Percentiles rank a stretch among this genome's conserved stretches.
Evolutionary conservation across 2,797 vertebrate species (phyloP).

Genomic region (Toxotes lorentzi): DNA sequence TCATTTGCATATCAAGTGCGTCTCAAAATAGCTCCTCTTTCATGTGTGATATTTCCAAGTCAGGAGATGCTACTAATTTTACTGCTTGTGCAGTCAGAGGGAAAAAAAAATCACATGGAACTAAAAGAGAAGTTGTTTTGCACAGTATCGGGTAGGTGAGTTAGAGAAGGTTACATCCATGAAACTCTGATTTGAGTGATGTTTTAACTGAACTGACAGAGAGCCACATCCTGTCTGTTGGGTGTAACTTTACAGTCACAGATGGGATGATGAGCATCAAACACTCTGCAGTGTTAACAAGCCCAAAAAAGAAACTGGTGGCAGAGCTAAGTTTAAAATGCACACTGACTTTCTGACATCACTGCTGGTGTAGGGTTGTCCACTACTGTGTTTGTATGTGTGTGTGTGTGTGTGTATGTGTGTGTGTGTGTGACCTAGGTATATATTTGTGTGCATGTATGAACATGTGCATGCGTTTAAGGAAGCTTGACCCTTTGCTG

Average conservation of each 20-base stretch:
- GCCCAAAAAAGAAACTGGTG: constrained; percentile 46
- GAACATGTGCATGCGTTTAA: constrained; percentile 23
- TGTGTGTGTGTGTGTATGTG: neutral
- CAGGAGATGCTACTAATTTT: constrained; percentile 44
- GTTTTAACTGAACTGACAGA: constrained; percentile 18
- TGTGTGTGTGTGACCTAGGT: neutral
- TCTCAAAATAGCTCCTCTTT: constrained; percentile 46
- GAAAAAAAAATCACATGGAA: neutral
- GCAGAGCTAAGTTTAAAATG: constrained; percentile 67
- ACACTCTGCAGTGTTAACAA: constrained; percentile 7
- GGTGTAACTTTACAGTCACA: constrained; percentile 41
- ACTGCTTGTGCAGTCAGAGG: neutral
- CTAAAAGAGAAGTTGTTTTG: neutral
- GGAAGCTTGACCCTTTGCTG: constrained; percentile 51
- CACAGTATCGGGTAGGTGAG: neutral
- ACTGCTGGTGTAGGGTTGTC: constrained; percentile 51
- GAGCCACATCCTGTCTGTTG: constrained; percentile 59
- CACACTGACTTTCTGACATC: constrained; percentile 39
- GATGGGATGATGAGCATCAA: constrained; percentile 29
- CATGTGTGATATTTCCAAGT: constrained; percentile 41
- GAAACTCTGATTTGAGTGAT: neutral
- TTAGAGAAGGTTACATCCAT: neutral
- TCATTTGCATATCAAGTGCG: constrained; percentile 47
- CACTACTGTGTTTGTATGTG: constrained; percentile 25
- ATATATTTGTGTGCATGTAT: constrained; percentile 5